Conservation (phyloP, 2,797 vertebrate genomes). For the Vipera latastei region DNA sequence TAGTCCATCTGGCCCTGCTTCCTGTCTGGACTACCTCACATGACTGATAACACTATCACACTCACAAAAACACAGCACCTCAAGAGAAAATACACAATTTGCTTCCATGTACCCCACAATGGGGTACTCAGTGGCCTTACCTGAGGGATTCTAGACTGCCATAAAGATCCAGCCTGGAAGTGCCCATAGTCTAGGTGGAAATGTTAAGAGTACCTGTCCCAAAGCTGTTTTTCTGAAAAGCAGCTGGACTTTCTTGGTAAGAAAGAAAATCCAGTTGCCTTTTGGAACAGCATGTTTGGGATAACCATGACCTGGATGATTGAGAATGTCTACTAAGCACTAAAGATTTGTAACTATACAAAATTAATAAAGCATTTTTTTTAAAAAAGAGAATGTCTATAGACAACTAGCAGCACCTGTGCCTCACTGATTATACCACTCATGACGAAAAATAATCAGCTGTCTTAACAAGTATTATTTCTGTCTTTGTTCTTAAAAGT, state of each 20-base stretch:
- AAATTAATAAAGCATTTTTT: too few relatives aligned
- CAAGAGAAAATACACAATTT: neutral
- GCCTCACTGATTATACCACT: neutral
- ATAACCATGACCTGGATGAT: neutral
- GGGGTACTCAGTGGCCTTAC: neutral
- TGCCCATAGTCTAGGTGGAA: neutral
- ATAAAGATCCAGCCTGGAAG: neutral
- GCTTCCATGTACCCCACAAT: neutral
- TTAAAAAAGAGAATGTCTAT: neutral
- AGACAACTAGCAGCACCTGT: neutral
- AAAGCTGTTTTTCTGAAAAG: neutral
- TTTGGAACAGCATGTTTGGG: neutral
- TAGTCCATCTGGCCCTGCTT: neutral
- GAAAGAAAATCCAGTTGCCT: neutral
- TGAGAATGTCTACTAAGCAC: neutral
- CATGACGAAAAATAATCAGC: neutral
- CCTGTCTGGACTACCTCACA: neutral
- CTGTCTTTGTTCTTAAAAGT: slow-evolving; percentile 32
- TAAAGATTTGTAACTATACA: too few relatives aligned
- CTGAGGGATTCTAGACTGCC: neutral
- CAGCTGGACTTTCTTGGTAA: neutral
- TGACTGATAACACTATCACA: neutral
- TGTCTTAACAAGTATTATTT: neutral
- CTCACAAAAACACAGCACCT: neutral
- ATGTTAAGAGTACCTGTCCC: neutral